Evolutionary conservation across 2,888 invertebrate species (phyloP).

Genomic region (Pammene fasciana): DNA sequence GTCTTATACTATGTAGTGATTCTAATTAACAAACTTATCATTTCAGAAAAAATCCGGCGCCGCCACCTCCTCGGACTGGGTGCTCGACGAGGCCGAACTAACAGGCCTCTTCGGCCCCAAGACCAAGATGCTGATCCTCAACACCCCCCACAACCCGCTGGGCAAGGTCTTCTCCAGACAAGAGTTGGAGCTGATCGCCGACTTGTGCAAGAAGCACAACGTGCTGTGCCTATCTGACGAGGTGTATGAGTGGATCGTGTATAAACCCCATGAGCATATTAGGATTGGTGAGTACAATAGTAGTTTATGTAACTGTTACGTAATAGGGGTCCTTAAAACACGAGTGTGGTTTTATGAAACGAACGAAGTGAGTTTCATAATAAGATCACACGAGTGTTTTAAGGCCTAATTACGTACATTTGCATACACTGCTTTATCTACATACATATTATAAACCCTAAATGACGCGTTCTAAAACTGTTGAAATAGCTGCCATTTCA

Average conservation of each 20-base stretch:
- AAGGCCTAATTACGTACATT: too few relatives aligned
- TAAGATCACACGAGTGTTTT: too few relatives aligned
- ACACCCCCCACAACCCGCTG: constrained; percentile 98
- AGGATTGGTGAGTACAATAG: constrained; percentile 93
- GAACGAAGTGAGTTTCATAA: too few relatives aligned
- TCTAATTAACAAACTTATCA: not conserved
- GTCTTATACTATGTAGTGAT: too few relatives aligned
- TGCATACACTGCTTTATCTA: too few relatives aligned
- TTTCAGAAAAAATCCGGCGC: constrained; percentile 72
- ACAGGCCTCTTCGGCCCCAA: constrained; percentile 90
- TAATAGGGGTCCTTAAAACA: too few relatives aligned
- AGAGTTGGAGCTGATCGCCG: constrained; percentile 91
- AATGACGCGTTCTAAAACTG: too few relatives aligned
- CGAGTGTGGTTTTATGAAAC: too few relatives aligned
- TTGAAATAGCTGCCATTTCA: too few relatives aligned
- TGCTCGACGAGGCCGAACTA: constrained; percentile 91
- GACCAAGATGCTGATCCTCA: constrained; percentile 97
- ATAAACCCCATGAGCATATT: constrained; percentile 91
- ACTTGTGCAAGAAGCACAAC: constrained; percentile 95
- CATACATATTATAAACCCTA: too few relatives aligned
- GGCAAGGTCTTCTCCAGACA: constrained; percentile 91
- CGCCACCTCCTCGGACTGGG: constrained; percentile 93
- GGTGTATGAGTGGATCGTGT: constrained; percentile 99
- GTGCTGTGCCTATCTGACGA: constrained; percentile 97
- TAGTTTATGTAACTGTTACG: too few relatives aligned